These are phyloP conservation scores for Antrozous pallidus DNA, from an alignment of 2,797 vertebrate species.

Conservation along the genomic window DNA sequence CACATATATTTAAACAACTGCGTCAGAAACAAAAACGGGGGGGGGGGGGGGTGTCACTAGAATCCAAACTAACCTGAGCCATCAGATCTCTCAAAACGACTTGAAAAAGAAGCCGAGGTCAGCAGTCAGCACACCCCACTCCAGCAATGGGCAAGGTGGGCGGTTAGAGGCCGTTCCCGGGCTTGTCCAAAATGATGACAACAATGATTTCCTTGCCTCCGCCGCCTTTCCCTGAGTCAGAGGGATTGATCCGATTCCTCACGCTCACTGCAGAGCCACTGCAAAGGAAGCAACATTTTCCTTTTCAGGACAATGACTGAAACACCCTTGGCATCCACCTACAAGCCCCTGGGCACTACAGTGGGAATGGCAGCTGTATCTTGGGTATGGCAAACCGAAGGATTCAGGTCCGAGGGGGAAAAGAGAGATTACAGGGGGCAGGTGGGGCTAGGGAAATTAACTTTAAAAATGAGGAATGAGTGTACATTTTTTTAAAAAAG, in stretches of 20 bases:
- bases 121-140: background rate
- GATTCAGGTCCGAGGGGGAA: background rate
- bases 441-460: background rate
- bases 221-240: background rate
- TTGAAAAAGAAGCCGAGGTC: background rate
- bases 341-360: background rate
- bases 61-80: background rate
- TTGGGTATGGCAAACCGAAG: background rate
- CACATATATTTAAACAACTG: background rate
- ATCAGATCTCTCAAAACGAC: background rate
- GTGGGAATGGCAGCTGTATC: background rate
- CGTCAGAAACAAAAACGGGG: background rate
- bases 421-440: background rate
- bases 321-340: background rate
- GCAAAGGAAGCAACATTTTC: background rate
- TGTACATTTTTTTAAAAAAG: background rate
- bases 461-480: background rate
- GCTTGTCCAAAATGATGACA: background rate
- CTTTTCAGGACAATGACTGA: background rate
- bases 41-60: background rate
- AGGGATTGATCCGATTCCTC: background rate
- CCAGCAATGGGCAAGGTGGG: background rate
- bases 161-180: too few relatives aligned
- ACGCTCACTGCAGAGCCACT: constrained; percentile 22
- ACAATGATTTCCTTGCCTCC: background rate